Conservation (phyloP, 1,140 invertebrate genomes). For the Pachypeltis micranthus region DNA sequence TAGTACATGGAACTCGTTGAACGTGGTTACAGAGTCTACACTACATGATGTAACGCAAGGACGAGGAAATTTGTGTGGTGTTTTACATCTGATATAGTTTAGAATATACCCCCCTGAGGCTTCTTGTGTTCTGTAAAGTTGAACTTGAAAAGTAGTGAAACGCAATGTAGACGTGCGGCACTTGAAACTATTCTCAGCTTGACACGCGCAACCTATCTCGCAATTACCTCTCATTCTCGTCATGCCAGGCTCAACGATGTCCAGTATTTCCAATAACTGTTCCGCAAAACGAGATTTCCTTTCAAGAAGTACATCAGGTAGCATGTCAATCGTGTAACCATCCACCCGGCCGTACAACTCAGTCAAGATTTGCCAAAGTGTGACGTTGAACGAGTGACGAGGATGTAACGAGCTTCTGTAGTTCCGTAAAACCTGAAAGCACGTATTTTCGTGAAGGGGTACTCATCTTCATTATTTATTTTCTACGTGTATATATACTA, state of each 20-base stretch:
- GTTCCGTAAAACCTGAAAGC: conserved; percentile 40
- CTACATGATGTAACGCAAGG: not conserved
- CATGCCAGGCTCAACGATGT: conserved; percentile 60
- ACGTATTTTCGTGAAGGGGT: too few species aligned
- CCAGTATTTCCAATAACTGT: conserved; percentile 50
- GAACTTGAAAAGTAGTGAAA: not conserved
- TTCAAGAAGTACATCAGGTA: conserved; percentile 56
- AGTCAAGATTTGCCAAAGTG: conserved; percentile 47
- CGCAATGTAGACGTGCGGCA: not conserved
- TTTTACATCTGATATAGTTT: not conserved
- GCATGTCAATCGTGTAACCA: conserved; percentile 55
- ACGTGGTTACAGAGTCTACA: too few species aligned
- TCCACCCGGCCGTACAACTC: conserved; percentile 62
- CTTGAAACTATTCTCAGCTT: too few species aligned
- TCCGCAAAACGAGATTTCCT: conserved; percentile 60
- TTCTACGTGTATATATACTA: too few species aligned
- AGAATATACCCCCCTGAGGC: not conserved
- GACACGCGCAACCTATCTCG: too few species aligned
- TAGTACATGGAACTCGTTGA: too few species aligned
- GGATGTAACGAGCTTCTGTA: conserved; percentile 58
- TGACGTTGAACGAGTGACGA: conserved; percentile 47
- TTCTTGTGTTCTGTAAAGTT: not conserved
- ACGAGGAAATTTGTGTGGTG: not conserved
- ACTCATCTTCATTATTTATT: too few species aligned
- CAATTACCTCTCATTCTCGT: conserved; percentile 58